Conservation (phyloP, 92 coral and sea anemone species). For the Palythoa grandis region DNA sequence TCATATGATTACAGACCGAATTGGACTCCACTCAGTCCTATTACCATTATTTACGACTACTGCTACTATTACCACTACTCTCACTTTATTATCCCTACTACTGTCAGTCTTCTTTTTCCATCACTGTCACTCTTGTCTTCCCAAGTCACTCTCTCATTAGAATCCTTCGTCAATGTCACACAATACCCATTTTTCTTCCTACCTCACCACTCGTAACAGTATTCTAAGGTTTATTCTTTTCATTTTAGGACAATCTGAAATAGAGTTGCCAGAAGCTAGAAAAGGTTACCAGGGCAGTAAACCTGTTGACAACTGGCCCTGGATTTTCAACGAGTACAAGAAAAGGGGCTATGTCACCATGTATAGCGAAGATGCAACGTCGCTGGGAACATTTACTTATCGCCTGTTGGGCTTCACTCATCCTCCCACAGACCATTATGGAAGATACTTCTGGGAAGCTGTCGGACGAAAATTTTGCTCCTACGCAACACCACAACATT, state of each 20-base stretch:
- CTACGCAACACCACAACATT: constrained; percentile 48
- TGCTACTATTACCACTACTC: no score
- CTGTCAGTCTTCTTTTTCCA: no score
- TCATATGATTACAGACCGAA: no score
- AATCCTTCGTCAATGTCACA: no score
- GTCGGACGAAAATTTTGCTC: constrained; percentile 43
- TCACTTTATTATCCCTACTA: background rate
- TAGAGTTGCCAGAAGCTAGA: constrained; percentile 55
- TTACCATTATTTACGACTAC: no score
- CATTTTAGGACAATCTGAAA: constrained; percentile 23
- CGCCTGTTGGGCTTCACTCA: constrained; percentile 52
- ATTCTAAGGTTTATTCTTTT: background rate
- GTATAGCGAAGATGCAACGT: constrained; percentile 55
- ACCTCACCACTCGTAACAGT: background rate
- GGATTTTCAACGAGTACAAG: constrained; percentile 49
- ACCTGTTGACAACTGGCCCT: constrained; percentile 58
- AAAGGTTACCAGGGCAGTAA: constrained; percentile 47
- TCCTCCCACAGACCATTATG: constrained; percentile 57
- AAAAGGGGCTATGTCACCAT: constrained; percentile 48
- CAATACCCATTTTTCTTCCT: no score
- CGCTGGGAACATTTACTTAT: constrained; percentile 48
- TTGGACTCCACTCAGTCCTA: no score
- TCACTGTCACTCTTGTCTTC: no score
- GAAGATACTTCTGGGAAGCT: constrained; percentile 50
- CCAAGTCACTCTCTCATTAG: no score